phyloP scores from a whole-genome alignment of 1,140 invertebrate species.

The Atta colombica region DNA sequence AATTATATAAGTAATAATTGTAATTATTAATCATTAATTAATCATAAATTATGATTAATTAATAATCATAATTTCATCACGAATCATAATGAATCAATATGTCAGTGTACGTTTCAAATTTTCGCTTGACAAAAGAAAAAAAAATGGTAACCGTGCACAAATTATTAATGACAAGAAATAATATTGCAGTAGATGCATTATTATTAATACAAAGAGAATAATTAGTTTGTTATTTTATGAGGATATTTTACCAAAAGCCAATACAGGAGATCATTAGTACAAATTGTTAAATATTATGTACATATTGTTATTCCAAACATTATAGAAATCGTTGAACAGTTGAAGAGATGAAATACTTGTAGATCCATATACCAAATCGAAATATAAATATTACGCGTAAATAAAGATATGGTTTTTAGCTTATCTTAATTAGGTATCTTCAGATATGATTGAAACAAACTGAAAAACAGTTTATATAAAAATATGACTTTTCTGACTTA shows the following conservation, averaged over 20 bases:
- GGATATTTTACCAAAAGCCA: slow-evolving; percentile 18
- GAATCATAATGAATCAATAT: slow-evolving; percentile 28
- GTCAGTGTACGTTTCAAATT: slow-evolving; percentile 4
- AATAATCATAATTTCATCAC: slow-evolving; percentile 14
- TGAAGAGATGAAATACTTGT: slow-evolving; percentile 44
- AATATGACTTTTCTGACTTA: not conserved
- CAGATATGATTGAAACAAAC: not conserved
- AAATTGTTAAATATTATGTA: slow-evolving; percentile 74
- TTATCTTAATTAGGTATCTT: not conserved
- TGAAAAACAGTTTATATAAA: slow-evolving; percentile 1
- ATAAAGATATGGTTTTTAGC: not conserved
- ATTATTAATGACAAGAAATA: slow-evolving; percentile 22
- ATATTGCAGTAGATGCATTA: slow-evolving; percentile 14
- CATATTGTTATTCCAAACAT: slow-evolving; percentile 68
- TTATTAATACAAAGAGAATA: slow-evolving; percentile 42
- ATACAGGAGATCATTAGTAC: slow-evolving; percentile 63
- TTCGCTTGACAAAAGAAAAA: not conserved
- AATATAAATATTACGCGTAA: slow-evolving; percentile 12
- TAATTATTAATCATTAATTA: slow-evolving; percentile 30
- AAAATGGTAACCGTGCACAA: slow-evolving; percentile 18
- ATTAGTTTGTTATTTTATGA: slow-evolving; percentile 51
- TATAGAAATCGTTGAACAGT: slow-evolving; percentile 67
- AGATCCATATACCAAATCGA: slow-evolving; percentile 26
- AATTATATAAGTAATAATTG: slow-evolving; percentile 37
- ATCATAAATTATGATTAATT: no score